These are phyloP conservation scores for Drosophila barbarae DNA, from an alignment of 2,888 invertebrate genomes.

Conservation along the genomic window DNA sequence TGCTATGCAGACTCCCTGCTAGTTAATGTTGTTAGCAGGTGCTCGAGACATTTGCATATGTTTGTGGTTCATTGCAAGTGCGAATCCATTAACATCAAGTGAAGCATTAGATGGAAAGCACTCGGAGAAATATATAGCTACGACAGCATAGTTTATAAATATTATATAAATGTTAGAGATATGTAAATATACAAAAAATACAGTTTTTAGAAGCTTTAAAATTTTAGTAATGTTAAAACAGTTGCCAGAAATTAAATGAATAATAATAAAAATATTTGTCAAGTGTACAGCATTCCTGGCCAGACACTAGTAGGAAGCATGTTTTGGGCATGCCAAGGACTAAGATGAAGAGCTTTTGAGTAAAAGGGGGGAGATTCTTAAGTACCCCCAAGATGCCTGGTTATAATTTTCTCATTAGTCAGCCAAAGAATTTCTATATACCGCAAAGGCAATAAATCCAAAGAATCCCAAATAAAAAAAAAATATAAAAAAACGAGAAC, in stretches of 20 bases:
- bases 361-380: slow-evolving; percentile 19
- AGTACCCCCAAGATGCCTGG: slow-evolving; percentile 32
- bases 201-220: no score
- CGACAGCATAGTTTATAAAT: not conserved
- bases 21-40: slow-evolving; percentile 74
- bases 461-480: slow-evolving; percentile 40
- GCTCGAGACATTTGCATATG: slow-evolving; percentile 73
- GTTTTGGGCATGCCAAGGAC: slow-evolving; percentile 11
- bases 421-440: slow-evolving; percentile 51
- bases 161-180: not conserved
- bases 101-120: slow-evolving; percentile 42
- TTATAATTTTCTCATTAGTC: slow-evolving; percentile 69
- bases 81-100: slow-evolving; percentile 74
- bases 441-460: slow-evolving; percentile 59
- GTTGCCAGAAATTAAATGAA: not conserved
- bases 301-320: slow-evolving; percentile 17
- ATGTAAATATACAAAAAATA: not conserved
- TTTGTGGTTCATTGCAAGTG: slow-evolving; percentile 72
- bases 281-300: slow-evolving; percentile 12
- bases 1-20: slow-evolving; percentile 41
- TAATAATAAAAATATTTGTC: not conserved
- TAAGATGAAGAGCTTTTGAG: slow-evolving; percentile 32
- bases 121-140: slow-evolving; percentile 1
- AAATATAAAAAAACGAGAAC: slow-evolving; percentile 36
- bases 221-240: not conserved